phyloP scores from a whole-genome alignment of 2,888 invertebrate genomes.

The Imbricaverruca yamaguchii region DNA sequence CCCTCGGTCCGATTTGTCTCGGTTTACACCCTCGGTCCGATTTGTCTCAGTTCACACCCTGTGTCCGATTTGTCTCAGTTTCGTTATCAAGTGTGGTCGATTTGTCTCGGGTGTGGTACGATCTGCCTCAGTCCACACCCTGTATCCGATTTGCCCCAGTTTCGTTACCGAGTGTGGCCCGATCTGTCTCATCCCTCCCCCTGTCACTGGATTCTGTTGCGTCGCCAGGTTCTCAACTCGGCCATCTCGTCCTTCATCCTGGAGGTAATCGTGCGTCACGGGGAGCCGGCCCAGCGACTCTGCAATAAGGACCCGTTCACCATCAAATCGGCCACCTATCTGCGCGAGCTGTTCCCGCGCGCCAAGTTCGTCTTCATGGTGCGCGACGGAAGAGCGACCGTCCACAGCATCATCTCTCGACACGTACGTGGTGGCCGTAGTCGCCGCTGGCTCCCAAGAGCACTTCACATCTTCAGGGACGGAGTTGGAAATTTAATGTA shows the following conservation, averaged over 20 bases:
- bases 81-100: slow-evolving; percentile 10
- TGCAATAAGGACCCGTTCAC: slow-evolving; percentile 99
- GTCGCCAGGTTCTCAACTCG: slow-evolving; percentile 73
- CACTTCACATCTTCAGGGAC: no score
- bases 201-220: no score
- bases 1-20: no score
- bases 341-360: slow-evolving; percentile 91
- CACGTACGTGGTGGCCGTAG: slow-evolving; percentile 63
- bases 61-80: no score
- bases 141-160: no score
- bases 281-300: slow-evolving; percentile 84
- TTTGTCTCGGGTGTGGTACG: slow-evolving; percentile 25
- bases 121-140: background rate
- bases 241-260: slow-evolving; percentile 95
- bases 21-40: no score
- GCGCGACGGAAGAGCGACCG: slow-evolving; percentile 94
- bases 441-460: no score
- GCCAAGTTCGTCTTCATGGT: slow-evolving; percentile 98
- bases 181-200: no score
- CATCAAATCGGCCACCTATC: slow-evolving; percentile 90
- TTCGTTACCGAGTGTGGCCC: no score
- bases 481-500: no score
- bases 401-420: slow-evolving; percentile 94
- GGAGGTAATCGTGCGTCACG: slow-evolving; percentile 92
- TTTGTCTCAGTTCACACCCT: no score